Evolutionary conservation across 2,113 vertebrate genomes (phyloP).

Genomic region (Electrona antarctica): DNA sequence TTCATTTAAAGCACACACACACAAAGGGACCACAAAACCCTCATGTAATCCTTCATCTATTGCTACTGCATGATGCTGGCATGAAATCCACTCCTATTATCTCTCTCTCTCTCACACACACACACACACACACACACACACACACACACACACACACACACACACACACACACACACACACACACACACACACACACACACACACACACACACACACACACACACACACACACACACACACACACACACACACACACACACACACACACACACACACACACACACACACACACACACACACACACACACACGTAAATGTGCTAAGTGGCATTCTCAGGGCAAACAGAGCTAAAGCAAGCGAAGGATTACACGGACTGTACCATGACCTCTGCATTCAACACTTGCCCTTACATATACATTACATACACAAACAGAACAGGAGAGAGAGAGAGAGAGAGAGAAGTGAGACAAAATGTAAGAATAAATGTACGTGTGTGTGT

Average conservation of each 20-base stretch:
- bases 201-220: background rate
- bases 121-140: background rate
- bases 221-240: background rate
- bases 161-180: background rate
- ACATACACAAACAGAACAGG: slow-evolving; percentile 22
- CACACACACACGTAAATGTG: background rate
- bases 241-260: background rate
- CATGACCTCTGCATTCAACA: slow-evolving; percentile 1
- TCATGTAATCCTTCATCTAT: background rate
- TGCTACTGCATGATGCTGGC: background rate
- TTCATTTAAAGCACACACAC: background rate
- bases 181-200: background rate
- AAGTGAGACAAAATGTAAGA: background rate
- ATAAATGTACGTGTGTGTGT: background rate
- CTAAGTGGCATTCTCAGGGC: slow-evolving; percentile 8
- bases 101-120: too few relatives aligned
- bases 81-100: background rate
- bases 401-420: background rate
- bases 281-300: background rate
- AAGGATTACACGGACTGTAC: slow-evolving; percentile 30
- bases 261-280: background rate
- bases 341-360: background rate
- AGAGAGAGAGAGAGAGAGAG: background rate
- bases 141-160: background rate
- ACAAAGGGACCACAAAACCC: background rate